Base-by-base conservation (phyloP, 2,888 invertebrate species). In the Entomobrya proxima region DNA sequence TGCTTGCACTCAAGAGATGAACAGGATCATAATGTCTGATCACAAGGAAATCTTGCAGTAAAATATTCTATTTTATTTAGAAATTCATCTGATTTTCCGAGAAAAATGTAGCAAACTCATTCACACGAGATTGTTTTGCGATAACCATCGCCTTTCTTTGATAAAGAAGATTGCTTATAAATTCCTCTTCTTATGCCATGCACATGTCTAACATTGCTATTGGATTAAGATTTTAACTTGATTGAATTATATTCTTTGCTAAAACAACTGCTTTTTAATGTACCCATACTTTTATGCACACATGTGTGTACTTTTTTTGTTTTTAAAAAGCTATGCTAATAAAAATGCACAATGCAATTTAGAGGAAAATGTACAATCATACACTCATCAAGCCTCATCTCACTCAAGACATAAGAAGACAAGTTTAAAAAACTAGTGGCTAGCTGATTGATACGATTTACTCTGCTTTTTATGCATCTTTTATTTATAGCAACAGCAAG, bases 371-470 rank as follows among this genome's bases (percentile, higher is more conserved):
- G 24, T 52, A 30, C 30, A n/a, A n/a, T n/a, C n/a, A 30, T 50
- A 30, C 27, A 55, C 6, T 24, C 55, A 55, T 58, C 58, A 27
- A 15, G 5, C 5, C n/a, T 0, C 2, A 30, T 15, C n/a, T 0
- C 2, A 30, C 30, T 30, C 21, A 27, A 55, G 55, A 27, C 58
- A 58, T n/a, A n/a, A n/a, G n/a, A n/a, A n/a, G n/a, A n/a, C n/a
- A n/a, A n/a, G n/a, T n/a, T n/a, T n/a, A n/a, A n/a, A n/a, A n/a
- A 58, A 30, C 30, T 24, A 55, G 15, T 58, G 27, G 58, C 67
- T 67, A 21, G 18, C 67, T 67, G 67, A 67, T 67, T 67, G 67
- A 40, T 37, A 67, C 37, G 67, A 67, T 67, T 40, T 40, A 37
- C 37, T n/a, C n/a, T n/a, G n/a, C n/a, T n/a, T n/a, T n/a, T n/a